Evolutionary conservation across 2,888 invertebrate genomes (phyloP).

Genomic region (Eilema griseolum): DNA sequence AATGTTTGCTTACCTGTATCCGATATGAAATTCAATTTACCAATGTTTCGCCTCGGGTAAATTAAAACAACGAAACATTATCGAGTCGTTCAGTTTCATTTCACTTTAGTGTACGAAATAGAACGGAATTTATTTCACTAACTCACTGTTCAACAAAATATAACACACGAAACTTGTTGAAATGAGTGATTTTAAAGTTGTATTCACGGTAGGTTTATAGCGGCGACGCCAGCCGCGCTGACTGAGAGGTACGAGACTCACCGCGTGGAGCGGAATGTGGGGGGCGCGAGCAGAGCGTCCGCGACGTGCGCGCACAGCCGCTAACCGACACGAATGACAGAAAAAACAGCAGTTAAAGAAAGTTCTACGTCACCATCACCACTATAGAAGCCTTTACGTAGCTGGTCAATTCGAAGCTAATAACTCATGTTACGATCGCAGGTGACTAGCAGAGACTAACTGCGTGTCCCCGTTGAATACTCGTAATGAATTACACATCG

Average conservation of each 20-base stretch:
- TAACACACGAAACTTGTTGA: conserved; percentile 58
- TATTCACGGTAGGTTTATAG: conserved; percentile 73
- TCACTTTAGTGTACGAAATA: conserved; percentile 65
- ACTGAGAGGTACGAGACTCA: conserved; percentile 36
- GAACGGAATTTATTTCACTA: conserved; percentile 51
- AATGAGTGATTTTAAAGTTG: conserved; percentile 57
- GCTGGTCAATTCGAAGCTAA: conserved; percentile 73
- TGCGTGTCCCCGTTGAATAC: conserved; percentile 56
- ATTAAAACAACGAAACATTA: conserved; percentile 74
- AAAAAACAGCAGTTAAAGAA: conserved; percentile 77
- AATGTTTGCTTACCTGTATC: conserved; percentile 47
- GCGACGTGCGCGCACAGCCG: conserved; percentile 73
- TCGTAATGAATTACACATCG: conserved; percentile 25
- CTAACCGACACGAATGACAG: conserved; percentile 62
- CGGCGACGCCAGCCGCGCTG: conserved; percentile 56
- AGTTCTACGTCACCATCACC: conserved; percentile 78
- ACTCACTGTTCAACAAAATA: conserved; percentile 62
- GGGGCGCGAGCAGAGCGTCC: conserved; percentile 37
- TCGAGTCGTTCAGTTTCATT: conserved; percentile 69
- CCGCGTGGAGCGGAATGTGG: conserved; percentile 30
- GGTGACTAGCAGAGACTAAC: conserved; percentile 56
- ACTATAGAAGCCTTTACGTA: conserved; percentile 75
- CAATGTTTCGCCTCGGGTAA: conserved; percentile 60
- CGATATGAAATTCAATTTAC: conserved; percentile 47
- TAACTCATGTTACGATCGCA: conserved; percentile 70